Conservation (phyloP, 1,140 invertebrate genomes). For the Phocides pigmalion region DNA sequence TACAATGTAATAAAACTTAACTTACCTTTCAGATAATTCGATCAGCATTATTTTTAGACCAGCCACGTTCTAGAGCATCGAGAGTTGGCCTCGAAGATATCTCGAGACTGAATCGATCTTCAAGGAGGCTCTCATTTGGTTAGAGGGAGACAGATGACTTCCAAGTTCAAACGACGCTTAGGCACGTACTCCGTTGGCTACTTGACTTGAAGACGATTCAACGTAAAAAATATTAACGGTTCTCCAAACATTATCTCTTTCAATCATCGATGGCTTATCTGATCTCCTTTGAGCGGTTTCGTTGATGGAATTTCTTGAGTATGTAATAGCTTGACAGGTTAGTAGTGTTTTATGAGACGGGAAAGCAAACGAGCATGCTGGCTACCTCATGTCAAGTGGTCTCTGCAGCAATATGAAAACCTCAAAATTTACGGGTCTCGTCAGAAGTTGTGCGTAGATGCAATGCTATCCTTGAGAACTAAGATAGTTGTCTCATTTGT, state of each 20-base stretch:
- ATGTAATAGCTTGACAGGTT: neutral
- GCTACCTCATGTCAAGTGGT: too few relatives aligned
- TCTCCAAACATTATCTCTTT: constrained; percentile 23
- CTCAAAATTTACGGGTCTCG: too few relatives aligned
- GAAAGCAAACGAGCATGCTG: too few relatives aligned
- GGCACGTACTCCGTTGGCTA: constrained; percentile 27
- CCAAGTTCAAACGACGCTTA: constrained; percentile 32
- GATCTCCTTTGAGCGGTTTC: neutral
- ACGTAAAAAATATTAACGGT: constrained; percentile 24
- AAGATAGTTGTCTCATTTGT: too few relatives aligned
- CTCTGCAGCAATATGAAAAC: too few relatives aligned
- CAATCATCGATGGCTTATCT: constrained; percentile 4
- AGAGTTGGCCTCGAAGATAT: constrained; percentile 17
- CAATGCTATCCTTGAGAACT: too few relatives aligned
- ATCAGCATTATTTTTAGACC: constrained; percentile 4
- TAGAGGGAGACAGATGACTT: constrained; percentile 13
- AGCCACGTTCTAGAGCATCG: neutral
- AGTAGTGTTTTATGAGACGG: too few relatives aligned
- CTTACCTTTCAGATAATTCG: too few relatives aligned
- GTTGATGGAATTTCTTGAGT: neutral
- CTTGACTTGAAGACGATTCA: constrained; percentile 1
- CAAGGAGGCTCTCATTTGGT: constrained; percentile 9
- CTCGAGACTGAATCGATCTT: constrained; percentile 27
- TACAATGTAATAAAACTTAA: too few relatives aligned
- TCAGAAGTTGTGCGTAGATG: too few relatives aligned